Evolutionary conservation across 2,797 vertebrate species (phyloP).

Genomic region (Parambassis ranga): DNA sequence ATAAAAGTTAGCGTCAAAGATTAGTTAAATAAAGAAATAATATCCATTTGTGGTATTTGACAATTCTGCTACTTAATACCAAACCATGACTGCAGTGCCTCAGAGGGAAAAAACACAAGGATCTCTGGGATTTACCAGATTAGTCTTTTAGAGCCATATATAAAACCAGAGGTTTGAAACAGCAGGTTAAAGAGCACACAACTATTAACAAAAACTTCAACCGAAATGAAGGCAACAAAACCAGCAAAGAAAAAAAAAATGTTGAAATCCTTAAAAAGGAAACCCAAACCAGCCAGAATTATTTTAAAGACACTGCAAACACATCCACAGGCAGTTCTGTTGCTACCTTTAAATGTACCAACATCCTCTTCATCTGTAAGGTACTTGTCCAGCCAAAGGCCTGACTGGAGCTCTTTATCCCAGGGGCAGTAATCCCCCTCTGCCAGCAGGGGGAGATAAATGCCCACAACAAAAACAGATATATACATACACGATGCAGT

Average conservation of each 20-base stretch:
- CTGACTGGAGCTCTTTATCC: conserved; percentile 91
- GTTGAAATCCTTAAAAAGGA: conserved; percentile 17
- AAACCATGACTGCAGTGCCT: conserved; percentile 47
- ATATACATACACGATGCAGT: not conserved
- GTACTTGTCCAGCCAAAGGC: conserved; percentile 87
- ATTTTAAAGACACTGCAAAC: conserved; percentile 55
- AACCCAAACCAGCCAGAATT: conserved; percentile 54
- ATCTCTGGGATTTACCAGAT: conserved; percentile 28
- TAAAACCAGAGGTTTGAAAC: conserved; percentile 17
- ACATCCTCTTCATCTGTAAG: conserved; percentile 90
- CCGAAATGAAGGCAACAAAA: conserved; percentile 29
- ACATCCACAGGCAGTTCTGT: conserved; percentile 73
- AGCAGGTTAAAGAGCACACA: conserved; percentile 26
- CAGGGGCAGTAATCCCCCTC: conserved; percentile 96
- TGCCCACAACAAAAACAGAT: conserved; percentile 48
- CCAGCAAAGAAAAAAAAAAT: not conserved
- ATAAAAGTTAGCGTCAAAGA: conserved; percentile 25
- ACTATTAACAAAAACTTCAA: conserved; percentile 31
- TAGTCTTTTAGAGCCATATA: conserved; percentile 44
- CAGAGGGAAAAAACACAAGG: conserved; percentile 19
- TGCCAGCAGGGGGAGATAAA: conserved; percentile 88
- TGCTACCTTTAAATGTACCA: conserved; percentile 92
- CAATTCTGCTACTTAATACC: conserved; percentile 16
- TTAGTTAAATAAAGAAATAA: conserved; percentile 8
- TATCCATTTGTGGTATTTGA: conserved; percentile 14